phyloP scores from a whole-genome alignment of 2,113 vertebrate species.

The Chiloscyllium plagiosum region DNA sequence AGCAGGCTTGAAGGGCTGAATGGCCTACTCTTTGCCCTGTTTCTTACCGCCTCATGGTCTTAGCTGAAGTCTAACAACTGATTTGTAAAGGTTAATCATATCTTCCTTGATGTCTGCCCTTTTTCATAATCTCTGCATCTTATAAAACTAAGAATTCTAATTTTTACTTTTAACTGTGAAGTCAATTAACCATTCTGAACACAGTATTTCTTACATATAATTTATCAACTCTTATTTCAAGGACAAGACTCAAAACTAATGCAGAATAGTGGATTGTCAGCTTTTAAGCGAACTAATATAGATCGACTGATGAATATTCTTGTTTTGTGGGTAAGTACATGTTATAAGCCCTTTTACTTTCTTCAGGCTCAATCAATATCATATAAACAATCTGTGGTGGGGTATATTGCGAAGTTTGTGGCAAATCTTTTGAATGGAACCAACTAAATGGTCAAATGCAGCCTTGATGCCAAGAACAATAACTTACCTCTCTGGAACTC shows the following conservation, averaged over 20 bases:
- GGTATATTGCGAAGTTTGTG: neutral
- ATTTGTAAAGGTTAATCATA: neutral
- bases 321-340: constrained; percentile 73
- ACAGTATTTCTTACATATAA: neutral
- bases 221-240: constrained; percentile 48
- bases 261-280: constrained; percentile 84
- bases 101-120: neutral
- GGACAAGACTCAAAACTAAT: constrained; percentile 91
- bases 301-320: constrained; percentile 84
- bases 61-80: neutral
- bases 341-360: neutral
- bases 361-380: neutral
- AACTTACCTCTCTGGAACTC: too few relatives aligned
- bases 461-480: too few relatives aligned
- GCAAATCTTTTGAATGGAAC: neutral
- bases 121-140: neutral
- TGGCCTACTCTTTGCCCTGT: too few relatives aligned
- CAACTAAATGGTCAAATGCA: neutral
- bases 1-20: too few relatives aligned
- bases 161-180: neutral
- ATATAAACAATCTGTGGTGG: neutral
- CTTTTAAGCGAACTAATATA: constrained; percentile 79
- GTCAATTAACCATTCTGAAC: neutral
- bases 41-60: too few relatives aligned
- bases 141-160: neutral